Conservation (phyloP, 2,888 invertebrate species). For the Entomobrya proxima region DNA sequence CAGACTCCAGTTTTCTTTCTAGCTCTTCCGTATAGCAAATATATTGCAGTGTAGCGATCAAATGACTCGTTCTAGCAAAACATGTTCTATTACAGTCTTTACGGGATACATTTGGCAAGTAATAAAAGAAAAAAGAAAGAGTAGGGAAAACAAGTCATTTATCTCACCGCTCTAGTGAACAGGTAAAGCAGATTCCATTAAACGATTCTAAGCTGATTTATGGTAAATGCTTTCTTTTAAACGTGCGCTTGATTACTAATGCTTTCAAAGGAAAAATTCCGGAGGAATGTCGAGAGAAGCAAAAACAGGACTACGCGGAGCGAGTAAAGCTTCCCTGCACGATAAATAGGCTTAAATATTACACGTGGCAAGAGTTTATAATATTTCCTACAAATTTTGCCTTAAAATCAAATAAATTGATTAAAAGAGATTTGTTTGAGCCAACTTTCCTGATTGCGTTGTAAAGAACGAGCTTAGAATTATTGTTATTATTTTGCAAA, state of each 20-base stretch:
- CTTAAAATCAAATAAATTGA: not conserved
- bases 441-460: too few relatives aligned
- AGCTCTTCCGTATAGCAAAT: not conserved
- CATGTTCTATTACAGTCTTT: not conserved
- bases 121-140: conserved; percentile 30
- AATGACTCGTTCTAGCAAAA: not conserved
- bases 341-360: not conserved
- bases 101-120: conserved; percentile 44
- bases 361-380: not conserved
- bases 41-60: not conserved
- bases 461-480: too few relatives aligned
- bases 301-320: too few relatives aligned
- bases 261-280: not conserved
- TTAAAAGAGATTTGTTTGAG: not conserved
- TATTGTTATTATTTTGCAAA: too few relatives aligned
- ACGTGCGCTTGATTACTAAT: conserved; percentile 45
- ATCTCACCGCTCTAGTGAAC: conserved; percentile 54
- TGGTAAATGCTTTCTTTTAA: conserved; percentile 30
- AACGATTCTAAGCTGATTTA: conserved; percentile 39
- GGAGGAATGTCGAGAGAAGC: too few relatives aligned
- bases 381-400: not conserved
- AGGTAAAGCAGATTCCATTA: conserved; percentile 49
- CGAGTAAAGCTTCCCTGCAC: not conserved
- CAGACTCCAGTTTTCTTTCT: not conserved
- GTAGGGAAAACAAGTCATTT: conserved; percentile 39